Evolutionary conservation across 2,113 vertebrate genomes (phyloP).

Genomic region (Candoia aspera): DNA sequence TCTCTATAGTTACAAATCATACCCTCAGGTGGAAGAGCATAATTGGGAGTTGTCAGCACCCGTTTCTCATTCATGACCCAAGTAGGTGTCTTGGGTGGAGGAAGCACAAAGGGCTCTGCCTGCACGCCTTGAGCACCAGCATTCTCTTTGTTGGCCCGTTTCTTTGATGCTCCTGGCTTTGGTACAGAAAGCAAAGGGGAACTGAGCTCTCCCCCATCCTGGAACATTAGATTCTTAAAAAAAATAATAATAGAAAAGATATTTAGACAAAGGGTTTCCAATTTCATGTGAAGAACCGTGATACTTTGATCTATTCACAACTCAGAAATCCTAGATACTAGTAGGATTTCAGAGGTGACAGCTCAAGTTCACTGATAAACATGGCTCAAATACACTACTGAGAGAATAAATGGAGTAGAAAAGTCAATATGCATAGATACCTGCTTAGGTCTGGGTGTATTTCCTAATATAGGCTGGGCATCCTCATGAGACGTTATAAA

Average conservation of each 20-base stretch:
- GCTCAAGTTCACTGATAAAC: too few species aligned
- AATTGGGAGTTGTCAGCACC: slow-evolving; percentile 69
- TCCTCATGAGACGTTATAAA: slow-evolving; percentile 69
- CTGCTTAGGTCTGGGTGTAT: slow-evolving; percentile 46
- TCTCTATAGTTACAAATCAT: slow-evolving; percentile 11
- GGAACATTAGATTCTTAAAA: slow-evolving; percentile 48
- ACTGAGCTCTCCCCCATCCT: slow-evolving; percentile 52
- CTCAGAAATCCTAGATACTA: not conserved
- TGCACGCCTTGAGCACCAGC: slow-evolving; percentile 46
- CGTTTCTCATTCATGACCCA: slow-evolving; percentile 71
- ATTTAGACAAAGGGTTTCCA: slow-evolving; percentile 8
- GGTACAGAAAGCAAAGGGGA: slow-evolving; percentile 61
- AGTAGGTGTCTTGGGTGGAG: slow-evolving; percentile 77
- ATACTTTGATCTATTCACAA: not conserved
- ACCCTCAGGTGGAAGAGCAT: slow-evolving; percentile 67
- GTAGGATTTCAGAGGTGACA: too few species aligned
- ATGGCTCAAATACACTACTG: not conserved
- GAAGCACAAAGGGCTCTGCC: slow-evolving; percentile 74
- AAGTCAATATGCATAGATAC: slow-evolving; percentile 13
- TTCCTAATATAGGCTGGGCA: slow-evolving; percentile 24
- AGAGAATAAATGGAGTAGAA: not conserved
- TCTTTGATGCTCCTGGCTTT: slow-evolving; percentile 64
- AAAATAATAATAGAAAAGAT: not conserved
- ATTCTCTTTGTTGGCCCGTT: slow-evolving; percentile 85
- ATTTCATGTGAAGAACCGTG: not conserved